phyloP scores from a whole-genome alignment of 2,888 invertebrate species.

The Oxycera nigricornis region DNA sequence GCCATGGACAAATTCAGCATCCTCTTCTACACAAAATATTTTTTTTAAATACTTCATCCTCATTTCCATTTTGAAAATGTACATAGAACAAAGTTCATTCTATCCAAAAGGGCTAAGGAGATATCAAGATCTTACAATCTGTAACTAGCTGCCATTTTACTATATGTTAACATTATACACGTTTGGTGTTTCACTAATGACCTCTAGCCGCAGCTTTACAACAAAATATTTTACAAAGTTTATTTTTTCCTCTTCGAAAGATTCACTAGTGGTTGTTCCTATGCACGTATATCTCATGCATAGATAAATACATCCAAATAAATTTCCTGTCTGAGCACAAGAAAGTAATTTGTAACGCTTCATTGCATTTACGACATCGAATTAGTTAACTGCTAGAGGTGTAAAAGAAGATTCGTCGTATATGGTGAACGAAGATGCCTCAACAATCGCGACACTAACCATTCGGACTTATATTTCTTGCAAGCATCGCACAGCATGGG shows the following conservation, averaged over 20 bases:
- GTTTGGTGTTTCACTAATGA: conserved; percentile 35
- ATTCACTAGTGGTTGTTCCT: not conserved
- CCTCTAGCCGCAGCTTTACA: not conserved
- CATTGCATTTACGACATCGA: conserved; percentile 37
- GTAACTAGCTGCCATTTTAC: not conserved
- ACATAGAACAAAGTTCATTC: no score
- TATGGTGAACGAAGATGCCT: not conserved
- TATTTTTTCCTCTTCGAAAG: not conserved
- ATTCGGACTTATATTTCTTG: not conserved
- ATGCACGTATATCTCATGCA: not conserved
- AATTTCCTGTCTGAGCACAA: conserved; percentile 32
- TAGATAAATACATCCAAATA: conserved; percentile 3
- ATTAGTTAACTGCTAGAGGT: conserved; percentile 22
- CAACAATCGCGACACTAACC: not conserved
- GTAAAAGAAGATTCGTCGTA: conserved; percentile 19
- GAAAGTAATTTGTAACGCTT: conserved; percentile 36
- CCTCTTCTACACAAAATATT: no score
- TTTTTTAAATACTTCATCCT: no score
- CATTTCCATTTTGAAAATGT: no score
- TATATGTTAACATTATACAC: not conserved
- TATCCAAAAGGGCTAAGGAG: no score
- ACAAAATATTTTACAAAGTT: not conserved
- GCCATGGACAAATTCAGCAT: no score
- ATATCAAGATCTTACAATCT: no score
- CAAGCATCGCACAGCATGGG: not conserved